Base-by-base conservation (phyloP, 1,140 invertebrate genomes). In the Pseudachorutes palmiensis region DNA sequence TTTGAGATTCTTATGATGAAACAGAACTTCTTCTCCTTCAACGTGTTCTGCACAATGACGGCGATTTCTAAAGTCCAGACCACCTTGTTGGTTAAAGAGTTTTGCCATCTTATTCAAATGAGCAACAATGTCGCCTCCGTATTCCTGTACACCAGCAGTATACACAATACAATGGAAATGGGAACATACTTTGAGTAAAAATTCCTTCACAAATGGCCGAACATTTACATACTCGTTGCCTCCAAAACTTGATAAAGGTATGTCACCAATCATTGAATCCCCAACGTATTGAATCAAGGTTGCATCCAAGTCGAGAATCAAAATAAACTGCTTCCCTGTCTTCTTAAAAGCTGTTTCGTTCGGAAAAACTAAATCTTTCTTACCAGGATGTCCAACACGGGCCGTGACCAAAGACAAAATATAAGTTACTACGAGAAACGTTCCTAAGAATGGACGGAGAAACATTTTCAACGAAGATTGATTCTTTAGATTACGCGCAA, bases 61-160 rank as follows among this genome's bases (percentile, higher is more conserved):
- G 9, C 36, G 36, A 45, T 45, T 45, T 45, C 36, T 9, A 45
- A 45, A 45, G 19, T 45, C 9, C 9, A 45, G 36, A 45, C 19
- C 36, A 45, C n/a, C n/a, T n/a, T n/a, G n/a, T n/a, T 45, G 36
- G 19, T 19, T 19, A 19, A 19, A 45, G 36, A 45, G 9, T 45
- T 45, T 45, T 45, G n/a, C n/a, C n/a, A n/a, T n/a, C n/a, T n/a
- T n/a, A n/a, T 45, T 45, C 36, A 45, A 45, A 45, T 45, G 36
- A 45, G 36, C 36, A 9, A 45, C 36, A 12, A 45, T 45, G 19
- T 45, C 36, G 19, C 36, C 36, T 12, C 36, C 36, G 36, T 45
- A 45, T 45, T 45, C 36, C 19, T 45, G 36, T 12, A 19, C 19
- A 12, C 36, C 36, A 45, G 36, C 36, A 19, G 36, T 45, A 19